Base-by-base conservation (phyloP, 2,888 invertebrate genomes). In the Stictocephala bisonia region DNA sequence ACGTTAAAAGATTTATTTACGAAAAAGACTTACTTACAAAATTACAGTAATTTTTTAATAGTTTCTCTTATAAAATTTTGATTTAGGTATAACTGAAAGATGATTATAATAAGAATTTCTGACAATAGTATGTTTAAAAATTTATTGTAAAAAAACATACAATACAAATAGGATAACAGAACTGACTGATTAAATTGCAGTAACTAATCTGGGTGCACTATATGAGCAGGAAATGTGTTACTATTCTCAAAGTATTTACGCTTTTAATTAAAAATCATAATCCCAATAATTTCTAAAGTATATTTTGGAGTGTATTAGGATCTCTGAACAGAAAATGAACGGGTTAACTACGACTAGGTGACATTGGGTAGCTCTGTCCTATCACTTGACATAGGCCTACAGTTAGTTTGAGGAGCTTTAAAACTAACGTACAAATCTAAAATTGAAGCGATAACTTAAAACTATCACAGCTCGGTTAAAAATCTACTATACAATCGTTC, bases 121-220 rank as follows among this genome's bases (percentile, higher is more conserved):
- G 44, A 66, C 29, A 66, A 44, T 44, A 41, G 44, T 40, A 29
- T 66, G 35, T 22, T 60, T 60, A 60, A 60, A 60, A 60, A 60
- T 60, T 60, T 60, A 60, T 60, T 60, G 60, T 60, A 60, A 60
- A 60, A 60, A 60, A 60, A 60, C 60, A 60, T 60, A 60, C 60
- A 60, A 60, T 60, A 60, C 60, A 60, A 60, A 60, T 29, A 60
- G 60, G 60, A 35, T 60, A 60, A 60, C 60, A 60, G 31, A 60
- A 60, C 60, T 60, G 60, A 40, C 35, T 60, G 60, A 40, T 60
- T 22, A 60, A 60, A 60, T 29, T 22, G 35, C 35, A 60, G 60
- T 29, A 60, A 60, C 60, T 60, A 60, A 60, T 20, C 60, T n/a
- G n/a, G n/a, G n/a, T n/a, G n/a, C 20, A 60, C 31, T 29, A 56